Percentiles rank a stretch among this genome's conserved stretches.
These are phyloP conservation scores for Atherix ibis DNA, from an alignment of 2,888 invertebrate species.

Conservation along the genomic window DNA sequence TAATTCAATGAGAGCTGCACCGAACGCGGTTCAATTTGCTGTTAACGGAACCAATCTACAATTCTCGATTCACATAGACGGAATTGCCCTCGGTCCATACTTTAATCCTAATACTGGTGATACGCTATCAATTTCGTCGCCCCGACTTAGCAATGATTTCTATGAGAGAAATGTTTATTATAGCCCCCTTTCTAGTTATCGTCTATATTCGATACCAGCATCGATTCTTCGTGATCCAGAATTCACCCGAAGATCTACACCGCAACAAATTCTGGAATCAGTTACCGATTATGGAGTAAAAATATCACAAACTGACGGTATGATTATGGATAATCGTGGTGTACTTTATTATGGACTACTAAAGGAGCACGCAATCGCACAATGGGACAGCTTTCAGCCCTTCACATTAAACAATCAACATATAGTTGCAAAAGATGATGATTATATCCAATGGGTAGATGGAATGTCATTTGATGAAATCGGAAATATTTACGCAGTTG, in stretches of 20 bases:
- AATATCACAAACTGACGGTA: slow-evolving; percentile 53
- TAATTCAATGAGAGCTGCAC: slow-evolving; percentile 44
- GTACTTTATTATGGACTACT: slow-evolving; percentile 53
- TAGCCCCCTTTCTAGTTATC: slow-evolving; percentile 50
- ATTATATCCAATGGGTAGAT: slow-evolving; percentile 57
- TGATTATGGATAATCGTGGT: slow-evolving; percentile 57
- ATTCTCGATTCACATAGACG: slow-evolving; percentile 47
- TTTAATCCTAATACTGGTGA: slow-evolving; percentile 25
- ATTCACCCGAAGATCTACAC: slow-evolving; percentile 24
- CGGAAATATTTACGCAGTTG: slow-evolving; percentile 48
- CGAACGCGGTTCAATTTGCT: slow-evolving; percentile 41
- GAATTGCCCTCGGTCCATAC: slow-evolving; percentile 53
- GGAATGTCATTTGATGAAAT: slow-evolving; percentile 42
- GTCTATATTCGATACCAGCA: slow-evolving; percentile 48
- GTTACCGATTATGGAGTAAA: slow-evolving; percentile 46
- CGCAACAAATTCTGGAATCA: slow-evolving; percentile 21
- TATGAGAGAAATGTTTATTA: slow-evolving; percentile 41
- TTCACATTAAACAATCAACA: slow-evolving; percentile 41
- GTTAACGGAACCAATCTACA: slow-evolving; percentile 42
- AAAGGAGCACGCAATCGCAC: slow-evolving; percentile 49
- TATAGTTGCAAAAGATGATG: slow-evolving; percentile 48
- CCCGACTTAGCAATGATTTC: slow-evolving; percentile 15
- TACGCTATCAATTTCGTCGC: slow-evolving; percentile 13
- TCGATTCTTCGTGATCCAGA: slow-evolving; percentile 41
- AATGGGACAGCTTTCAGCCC: slow-evolving; percentile 47